Base-by-base conservation (phyloP, 2,888 invertebrate species). In the Brenthis daphne region DNA sequence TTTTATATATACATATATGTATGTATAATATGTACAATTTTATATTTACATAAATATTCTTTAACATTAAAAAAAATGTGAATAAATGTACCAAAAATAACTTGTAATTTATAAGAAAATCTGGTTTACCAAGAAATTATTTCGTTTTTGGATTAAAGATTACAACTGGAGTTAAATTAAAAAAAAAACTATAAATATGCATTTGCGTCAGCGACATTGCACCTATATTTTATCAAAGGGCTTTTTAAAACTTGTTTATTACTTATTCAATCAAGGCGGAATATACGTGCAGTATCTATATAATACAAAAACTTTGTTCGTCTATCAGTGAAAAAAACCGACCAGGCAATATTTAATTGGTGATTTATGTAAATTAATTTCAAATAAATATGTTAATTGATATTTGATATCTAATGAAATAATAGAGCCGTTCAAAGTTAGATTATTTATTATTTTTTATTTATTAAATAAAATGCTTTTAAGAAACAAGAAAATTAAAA, bases 391-490 rank as follows among this genome's bases (percentile, higher is more conserved):
- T n/a, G 50, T 60, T 29, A 60, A 29, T 60, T 50, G n/a, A 16
- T 60, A 29, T 60, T 60, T 50, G n/a, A 16, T 60, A 29, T 60
- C 1, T 6, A 13, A 1, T 16, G 4, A 11, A 50, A 50, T 60
- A n/a, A 0, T 6, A 29, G 48, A 48, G 14, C 14, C 13, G 77
- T 83, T 29, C 11, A 11, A 43, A 43, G 1, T 37, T 37, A 37
- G 37, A 6, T 37, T 37, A 2, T 43, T 11, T 2, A 43, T 8
- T 2, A 2, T 11, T 43, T 11, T 3, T 43, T 43, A 43, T 43
- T 43, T 11, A 43, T 43, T 8, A 11, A 43, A 43, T 43, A 0
- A 37, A 37, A 37, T 37, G 6, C 1, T 43, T 43, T 11, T 8
- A 43, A 43, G 8, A 11, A 11, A 43, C 11, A 43, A 8, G 11